A percentile compares a stretch with the other conserved stretches of the same genome.
Evolutionary conservation across 1,140 invertebrate species (phyloP).

Genomic region (Geopemphigus sp.): DNA sequence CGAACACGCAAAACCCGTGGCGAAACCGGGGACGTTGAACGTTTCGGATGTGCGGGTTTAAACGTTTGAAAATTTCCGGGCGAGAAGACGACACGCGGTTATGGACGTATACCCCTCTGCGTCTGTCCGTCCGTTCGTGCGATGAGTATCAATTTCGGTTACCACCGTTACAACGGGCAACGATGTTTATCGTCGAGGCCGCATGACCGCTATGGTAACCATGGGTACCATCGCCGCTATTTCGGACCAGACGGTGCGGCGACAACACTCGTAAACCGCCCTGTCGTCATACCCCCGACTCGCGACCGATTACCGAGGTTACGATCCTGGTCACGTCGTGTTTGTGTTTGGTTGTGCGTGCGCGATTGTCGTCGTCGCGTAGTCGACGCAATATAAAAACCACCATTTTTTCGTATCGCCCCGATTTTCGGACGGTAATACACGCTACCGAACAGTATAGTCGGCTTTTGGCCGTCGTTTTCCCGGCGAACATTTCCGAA

Average conservation of each 20-base stretch:
- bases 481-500: too few species aligned
- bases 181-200: not conserved
- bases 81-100: too few species aligned
- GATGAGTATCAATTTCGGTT: not conserved
- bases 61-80: too few species aligned
- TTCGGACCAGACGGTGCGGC: slow-evolving; percentile 25
- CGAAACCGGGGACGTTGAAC: too few species aligned
- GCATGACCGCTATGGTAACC: not conserved
- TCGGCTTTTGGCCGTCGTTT: too few species aligned
- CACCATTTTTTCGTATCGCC: not conserved
- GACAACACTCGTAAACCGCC: slow-evolving; percentile 38
- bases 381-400: slow-evolving; percentile 7
- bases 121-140: too few species aligned
- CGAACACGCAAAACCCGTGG: too few species aligned
- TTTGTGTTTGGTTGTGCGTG: not conserved
- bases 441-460: too few species aligned
- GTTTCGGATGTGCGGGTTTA: too few species aligned
- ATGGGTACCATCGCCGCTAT: slow-evolving; percentile 19
- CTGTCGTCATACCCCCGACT: too few species aligned
- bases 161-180: not conserved
- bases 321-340: not conserved
- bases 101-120: too few species aligned
- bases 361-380: not conserved
- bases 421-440: too few species aligned
- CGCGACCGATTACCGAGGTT: not conserved